phyloP scores from a whole-genome alignment of 2,888 invertebrate genomes.

The Megamerina dolium region DNA sequence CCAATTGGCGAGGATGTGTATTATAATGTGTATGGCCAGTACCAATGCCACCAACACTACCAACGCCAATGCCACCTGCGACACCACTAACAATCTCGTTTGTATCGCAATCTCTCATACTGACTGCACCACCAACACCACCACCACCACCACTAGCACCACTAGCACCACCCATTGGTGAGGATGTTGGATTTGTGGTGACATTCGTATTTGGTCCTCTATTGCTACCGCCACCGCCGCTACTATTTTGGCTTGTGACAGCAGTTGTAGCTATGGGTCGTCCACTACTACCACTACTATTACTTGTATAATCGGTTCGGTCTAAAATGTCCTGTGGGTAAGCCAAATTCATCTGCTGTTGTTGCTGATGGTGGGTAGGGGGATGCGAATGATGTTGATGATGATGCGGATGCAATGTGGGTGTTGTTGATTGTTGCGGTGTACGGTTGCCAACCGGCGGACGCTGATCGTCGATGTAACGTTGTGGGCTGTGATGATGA shows the following conservation, averaged over 20 bases:
- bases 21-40: constrained; percentile 35
- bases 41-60: no score
- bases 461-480: constrained; percentile 41
- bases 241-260: constrained; percentile 29
- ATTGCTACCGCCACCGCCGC: constrained; percentile 19
- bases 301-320: constrained; percentile 46
- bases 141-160: constrained; percentile 4
- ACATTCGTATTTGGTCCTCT: constrained; percentile 23
- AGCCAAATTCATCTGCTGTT: constrained; percentile 38
- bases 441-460: constrained; percentile 15
- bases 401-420: constrained; percentile 34
- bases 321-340: constrained; percentile 48
- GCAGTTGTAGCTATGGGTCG: constrained; percentile 36
- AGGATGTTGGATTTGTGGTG: constrained; percentile 10
- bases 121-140: no score
- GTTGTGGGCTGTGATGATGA: constrained; percentile 46
- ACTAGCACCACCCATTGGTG: constrained; percentile 9
- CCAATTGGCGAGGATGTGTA: constrained; percentile 38
- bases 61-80: constrained; percentile 21
- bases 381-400: no score
- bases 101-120: no score
- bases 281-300: no score
- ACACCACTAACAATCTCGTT: no score
- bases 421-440: constrained; percentile 25
- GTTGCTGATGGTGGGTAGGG: constrained; percentile 18